These are phyloP conservation scores for Ctenochaetus hawaiiensis DNA, from an alignment of 2,797 vertebrate species.

Conservation along the genomic window DNA sequence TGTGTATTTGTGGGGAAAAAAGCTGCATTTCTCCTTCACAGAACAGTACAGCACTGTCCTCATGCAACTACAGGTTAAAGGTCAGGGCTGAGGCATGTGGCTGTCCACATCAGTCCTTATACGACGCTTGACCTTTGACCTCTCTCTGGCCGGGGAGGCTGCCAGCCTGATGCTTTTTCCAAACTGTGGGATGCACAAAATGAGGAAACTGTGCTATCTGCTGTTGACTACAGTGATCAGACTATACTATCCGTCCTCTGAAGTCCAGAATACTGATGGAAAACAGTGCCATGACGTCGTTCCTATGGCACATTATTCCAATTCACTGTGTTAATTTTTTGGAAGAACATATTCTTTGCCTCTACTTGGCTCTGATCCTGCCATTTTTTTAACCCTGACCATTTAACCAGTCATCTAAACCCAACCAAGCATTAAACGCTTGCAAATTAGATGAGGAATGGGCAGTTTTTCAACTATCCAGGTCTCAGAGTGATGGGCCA, in stretches of 20 bases:
- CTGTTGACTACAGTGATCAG: slow-evolving; percentile 16
- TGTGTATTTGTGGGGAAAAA: slow-evolving; percentile 9
- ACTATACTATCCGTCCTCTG: slow-evolving; percentile 26
- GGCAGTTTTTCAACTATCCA: too few species aligned
- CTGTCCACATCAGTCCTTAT: slow-evolving; percentile 62
- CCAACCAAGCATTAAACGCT: too few species aligned
- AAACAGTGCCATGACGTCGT: slow-evolving; percentile 5
- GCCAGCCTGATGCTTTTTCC: slow-evolving; percentile 56
- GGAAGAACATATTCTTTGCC: too few species aligned
- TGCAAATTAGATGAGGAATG: too few species aligned
- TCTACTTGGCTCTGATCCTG: too few species aligned
- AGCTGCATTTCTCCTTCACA: slow-evolving; percentile 8
- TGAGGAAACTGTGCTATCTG: slow-evolving; percentile 26
- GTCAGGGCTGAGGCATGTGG: slow-evolving; percentile 73
- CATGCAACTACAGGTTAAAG: slow-evolving; percentile 61
- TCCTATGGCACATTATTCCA: too few species aligned
- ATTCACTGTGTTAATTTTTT: too few species aligned
- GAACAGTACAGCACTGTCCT: slow-evolving; percentile 62
- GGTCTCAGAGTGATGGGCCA: too few species aligned
- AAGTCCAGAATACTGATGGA: slow-evolving; percentile 33
- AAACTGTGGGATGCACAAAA: slow-evolving; percentile 43
- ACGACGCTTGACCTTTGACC: slow-evolving; percentile 62
- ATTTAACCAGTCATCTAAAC: too few species aligned
- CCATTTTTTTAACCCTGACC: too few species aligned
- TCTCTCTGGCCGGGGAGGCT: slow-evolving; percentile 35